Conservation (phyloP, 2,888 invertebrate species). For the Parnassius orleans region DNA sequence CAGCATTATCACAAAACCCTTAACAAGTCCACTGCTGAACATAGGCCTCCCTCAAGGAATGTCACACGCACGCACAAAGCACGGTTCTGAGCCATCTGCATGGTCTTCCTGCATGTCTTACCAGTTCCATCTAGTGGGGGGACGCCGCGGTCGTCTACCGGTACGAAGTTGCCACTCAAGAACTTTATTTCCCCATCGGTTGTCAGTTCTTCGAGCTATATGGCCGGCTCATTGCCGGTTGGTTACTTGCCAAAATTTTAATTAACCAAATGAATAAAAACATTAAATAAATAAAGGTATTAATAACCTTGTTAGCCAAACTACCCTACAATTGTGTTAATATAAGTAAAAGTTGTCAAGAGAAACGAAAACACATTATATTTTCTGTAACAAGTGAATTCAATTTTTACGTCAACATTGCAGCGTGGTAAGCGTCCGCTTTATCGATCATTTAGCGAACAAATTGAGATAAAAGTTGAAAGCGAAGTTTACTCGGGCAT, state of each 20-base stretch:
- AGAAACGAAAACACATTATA: too few species aligned
- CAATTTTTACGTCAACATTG: constrained; percentile 5
- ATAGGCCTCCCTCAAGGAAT: too few species aligned
- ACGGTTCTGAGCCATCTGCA: neutral
- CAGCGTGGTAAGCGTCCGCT: constrained; percentile 7
- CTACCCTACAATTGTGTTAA: too few species aligned
- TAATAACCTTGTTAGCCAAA: too few species aligned
- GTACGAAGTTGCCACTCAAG: neutral
- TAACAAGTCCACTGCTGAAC: too few species aligned
- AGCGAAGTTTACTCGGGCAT: constrained; percentile 9
- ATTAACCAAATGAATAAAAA: too few species aligned
- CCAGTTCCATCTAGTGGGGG: neutral
- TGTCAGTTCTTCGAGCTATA: neutral
- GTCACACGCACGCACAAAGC: neutral
- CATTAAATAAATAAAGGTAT: too few species aligned
- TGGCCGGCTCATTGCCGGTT: too few species aligned
- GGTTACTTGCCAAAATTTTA: too few species aligned
- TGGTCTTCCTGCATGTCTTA: neutral
- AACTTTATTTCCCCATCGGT: neutral
- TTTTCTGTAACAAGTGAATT: neutral
- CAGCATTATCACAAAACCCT: too few species aligned
- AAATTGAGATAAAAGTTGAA: constrained; percentile 17
- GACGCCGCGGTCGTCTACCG: neutral
- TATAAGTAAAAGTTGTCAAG: too few species aligned
- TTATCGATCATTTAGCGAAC: constrained; percentile 15